Percentiles rank a stretch among this genome's conserved stretches.
Conservation (phyloP, 2,113 vertebrate species). For the Anseranas semipalmata region DNA sequence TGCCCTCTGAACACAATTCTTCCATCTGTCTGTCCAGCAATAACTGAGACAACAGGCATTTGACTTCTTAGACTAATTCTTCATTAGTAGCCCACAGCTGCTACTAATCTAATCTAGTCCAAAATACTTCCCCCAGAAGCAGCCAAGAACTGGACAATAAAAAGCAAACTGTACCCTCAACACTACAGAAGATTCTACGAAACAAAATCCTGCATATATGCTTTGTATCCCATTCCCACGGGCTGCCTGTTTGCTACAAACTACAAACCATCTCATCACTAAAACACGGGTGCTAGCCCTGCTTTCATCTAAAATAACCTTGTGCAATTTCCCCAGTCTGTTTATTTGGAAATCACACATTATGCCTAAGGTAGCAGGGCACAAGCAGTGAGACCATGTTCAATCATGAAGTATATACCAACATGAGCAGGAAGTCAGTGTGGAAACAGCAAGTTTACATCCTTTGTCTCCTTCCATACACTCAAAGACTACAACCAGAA, state of each 20-base stretch:
- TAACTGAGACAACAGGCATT: neutral
- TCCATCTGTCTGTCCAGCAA: neutral
- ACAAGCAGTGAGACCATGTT: neutral
- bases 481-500: neutral
- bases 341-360: neutral
- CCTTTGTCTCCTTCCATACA: neutral
- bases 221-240: neutral
- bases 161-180: neutral
- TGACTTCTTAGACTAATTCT: neutral
- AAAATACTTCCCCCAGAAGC: neutral
- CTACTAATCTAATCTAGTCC: neutral
- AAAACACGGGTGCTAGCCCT: neutral
- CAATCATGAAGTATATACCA: neutral
- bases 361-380: neutral
- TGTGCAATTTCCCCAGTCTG: neutral
- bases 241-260: neutral
- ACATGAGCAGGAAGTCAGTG: neutral
- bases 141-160: neutral
- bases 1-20: neutral
- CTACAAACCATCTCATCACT: neutral
- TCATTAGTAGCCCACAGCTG: neutral
- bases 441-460: neutral
- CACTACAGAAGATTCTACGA: neutral
- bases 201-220: neutral
- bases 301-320: neutral